phyloP scores from a whole-genome alignment of 1,140 invertebrate genomes.

The Capitella teleta region DNA sequence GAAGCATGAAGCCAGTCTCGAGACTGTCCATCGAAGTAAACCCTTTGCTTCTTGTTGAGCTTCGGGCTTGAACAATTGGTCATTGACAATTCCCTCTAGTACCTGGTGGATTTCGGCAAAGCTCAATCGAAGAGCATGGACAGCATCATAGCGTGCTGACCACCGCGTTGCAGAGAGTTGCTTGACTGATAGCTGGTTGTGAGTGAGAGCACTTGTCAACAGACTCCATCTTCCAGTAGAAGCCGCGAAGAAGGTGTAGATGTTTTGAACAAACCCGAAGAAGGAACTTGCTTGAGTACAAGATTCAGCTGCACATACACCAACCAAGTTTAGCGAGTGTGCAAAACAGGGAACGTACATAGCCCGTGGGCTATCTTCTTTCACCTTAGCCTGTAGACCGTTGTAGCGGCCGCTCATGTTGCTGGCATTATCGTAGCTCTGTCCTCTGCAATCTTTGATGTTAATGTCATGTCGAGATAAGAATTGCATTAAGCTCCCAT shows the following conservation, averaged over 20 bases:
- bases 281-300: neutral
- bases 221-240: constrained; percentile 2
- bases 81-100: constrained; percentile 3
- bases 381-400: constrained; percentile 16
- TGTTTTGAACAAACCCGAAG: neutral
- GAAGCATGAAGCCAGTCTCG: constrained; percentile 2
- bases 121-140: constrained; percentile 1
- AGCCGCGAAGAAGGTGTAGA: neutral
- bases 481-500: too few species aligned
- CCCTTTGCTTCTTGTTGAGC: constrained; percentile 5
- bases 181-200: neutral
- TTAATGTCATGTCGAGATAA: too few species aligned
- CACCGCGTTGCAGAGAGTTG: constrained; percentile 3
- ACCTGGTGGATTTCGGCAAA: neutral
- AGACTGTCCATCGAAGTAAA: constrained; percentile 4
- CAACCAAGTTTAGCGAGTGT: constrained; percentile 5
- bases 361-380: neutral
- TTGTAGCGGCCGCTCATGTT: constrained; percentile 28
- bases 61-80: neutral
- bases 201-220: too few species aligned
- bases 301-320: neutral
- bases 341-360: constrained; percentile 1
- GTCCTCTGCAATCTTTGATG: constrained; percentile 29
- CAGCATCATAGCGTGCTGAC: constrained; percentile 7
- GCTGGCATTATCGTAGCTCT: constrained; percentile 33